Conservation (phyloP, 2,113 vertebrate genomes). For the Brachyistius frenatus region DNA sequence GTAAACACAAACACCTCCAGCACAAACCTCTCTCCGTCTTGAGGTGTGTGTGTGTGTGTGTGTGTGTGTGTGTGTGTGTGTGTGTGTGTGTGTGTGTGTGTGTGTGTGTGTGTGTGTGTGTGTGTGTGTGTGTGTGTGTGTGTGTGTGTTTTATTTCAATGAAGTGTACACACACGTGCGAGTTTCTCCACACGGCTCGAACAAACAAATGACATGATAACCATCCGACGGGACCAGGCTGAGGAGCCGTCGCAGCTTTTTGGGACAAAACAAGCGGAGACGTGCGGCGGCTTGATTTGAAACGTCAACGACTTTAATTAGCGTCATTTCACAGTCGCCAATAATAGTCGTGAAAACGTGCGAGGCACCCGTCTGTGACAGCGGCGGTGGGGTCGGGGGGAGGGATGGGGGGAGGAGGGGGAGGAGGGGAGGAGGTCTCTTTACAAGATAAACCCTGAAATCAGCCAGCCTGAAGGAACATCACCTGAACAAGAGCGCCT, state of each 20-base stretch:
- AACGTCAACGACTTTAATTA: constrained; percentile 79
- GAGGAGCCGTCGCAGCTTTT: constrained; percentile 52
- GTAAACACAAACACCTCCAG: constrained; percentile 44
- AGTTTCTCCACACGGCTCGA: constrained; percentile 48
- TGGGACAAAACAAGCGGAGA: constrained; percentile 68
- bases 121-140: too few species aligned
- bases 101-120: too few species aligned
- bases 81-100: not conserved
- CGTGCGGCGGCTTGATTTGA: constrained; percentile 61
- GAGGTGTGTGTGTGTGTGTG: constrained; percentile 25
- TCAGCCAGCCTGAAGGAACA: constrained; percentile 68
- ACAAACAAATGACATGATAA: constrained; percentile 73
- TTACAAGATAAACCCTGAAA: constrained; percentile 77
- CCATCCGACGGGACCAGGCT: constrained; percentile 25
- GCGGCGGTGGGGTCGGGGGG: not conserved
- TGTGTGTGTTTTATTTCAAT: constrained; percentile 20
- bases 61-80: not conserved
- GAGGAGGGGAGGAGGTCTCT: constrained; percentile 65
- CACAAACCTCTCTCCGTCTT: constrained; percentile 8
- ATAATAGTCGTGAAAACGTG: constrained; percentile 36
- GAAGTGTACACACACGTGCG: constrained; percentile 48
- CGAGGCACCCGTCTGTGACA: constrained; percentile 32
- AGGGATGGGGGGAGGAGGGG: constrained; percentile 36
- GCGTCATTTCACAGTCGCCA: constrained; percentile 70
- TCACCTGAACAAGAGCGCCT: constrained; percentile 77